Evolutionary conservation across 2,113 vertebrate species (phyloP).

Genomic region (Carassius auratus): DNA sequence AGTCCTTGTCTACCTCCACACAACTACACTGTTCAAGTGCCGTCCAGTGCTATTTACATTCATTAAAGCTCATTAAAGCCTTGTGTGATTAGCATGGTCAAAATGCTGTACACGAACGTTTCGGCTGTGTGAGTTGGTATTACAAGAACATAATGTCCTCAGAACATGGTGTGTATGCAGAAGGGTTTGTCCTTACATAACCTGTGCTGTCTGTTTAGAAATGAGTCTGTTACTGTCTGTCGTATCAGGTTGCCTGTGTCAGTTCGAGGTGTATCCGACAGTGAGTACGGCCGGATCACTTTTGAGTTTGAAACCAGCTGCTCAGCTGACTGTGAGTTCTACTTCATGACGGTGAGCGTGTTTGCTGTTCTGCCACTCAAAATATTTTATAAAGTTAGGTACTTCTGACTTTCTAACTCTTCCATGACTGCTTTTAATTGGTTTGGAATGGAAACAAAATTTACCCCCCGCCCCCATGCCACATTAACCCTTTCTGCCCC

Average conservation of each 20-base stretch:
- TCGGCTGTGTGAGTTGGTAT: not conserved
- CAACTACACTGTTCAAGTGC: constrained; percentile 6
- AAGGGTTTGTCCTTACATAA: not conserved
- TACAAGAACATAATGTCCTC: not conserved
- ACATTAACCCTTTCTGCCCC: not conserved
- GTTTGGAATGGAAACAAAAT: not conserved
- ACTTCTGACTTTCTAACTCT: not conserved
- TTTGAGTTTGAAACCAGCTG: constrained; percentile 96
- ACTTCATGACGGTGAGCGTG: constrained; percentile 92
- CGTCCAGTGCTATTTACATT: not conserved
- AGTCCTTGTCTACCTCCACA: not conserved
- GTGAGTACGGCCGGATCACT: constrained; percentile 88
- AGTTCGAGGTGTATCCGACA: constrained; percentile 80
- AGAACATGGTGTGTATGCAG: not conserved
- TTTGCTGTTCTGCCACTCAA: not conserved
- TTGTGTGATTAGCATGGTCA: not conserved
- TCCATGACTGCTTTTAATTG: not conserved
- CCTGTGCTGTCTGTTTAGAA: not conserved
- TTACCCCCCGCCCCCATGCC: not conserved
- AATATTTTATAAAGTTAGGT: not conserved
- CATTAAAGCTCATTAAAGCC: constrained; percentile 18
- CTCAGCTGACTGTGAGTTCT: constrained; percentile 89
- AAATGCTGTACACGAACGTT: not conserved
- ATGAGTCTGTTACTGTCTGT: not conserved
- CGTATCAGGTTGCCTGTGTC: constrained; percentile 85